phyloP scores from a whole-genome alignment of 2,888 invertebrate species.

The Scelioninae gen. 1 region DNA sequence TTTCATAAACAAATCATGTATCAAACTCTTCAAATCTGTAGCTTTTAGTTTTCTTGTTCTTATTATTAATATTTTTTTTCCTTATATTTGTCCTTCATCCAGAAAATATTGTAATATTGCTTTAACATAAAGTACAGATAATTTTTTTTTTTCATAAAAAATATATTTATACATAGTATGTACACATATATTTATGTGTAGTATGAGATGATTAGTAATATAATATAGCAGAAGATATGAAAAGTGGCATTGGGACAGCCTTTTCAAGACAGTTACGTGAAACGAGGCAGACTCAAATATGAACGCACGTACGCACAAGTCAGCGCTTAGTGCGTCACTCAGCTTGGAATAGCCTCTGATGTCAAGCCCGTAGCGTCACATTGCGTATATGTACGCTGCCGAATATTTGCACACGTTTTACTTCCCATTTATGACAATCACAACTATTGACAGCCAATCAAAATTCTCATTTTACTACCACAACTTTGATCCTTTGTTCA shows the following conservation, averaged over 20 bases:
- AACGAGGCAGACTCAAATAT: constrained; percentile 64
- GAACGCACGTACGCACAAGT: constrained; percentile 65
- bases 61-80: too few relatives aligned
- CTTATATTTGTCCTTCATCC: too few relatives aligned
- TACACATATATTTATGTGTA: too few relatives aligned
- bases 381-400: constrained; percentile 12
- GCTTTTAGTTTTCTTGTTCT: too few relatives aligned
- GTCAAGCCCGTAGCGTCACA: constrained; percentile 43
- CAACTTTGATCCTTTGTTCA: neutral
- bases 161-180: too few relatives aligned
- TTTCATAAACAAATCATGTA: too few relatives aligned
- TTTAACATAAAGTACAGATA: too few relatives aligned
- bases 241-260: constrained; percentile 29
- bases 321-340: constrained; percentile 80
- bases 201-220: neutral
- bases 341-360: constrained; percentile 79
- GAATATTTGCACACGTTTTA: constrained; percentile 55
- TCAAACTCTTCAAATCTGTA: too few relatives aligned
- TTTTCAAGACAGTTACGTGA: constrained; percentile 36
- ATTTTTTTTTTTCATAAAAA: too few relatives aligned
- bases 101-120: too few relatives aligned
- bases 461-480: constrained; percentile 22
- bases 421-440: constrained; percentile 38
- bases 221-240: neutral
- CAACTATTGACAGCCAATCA: constrained; percentile 30